A percentile compares a stretch with the other conserved stretches of the same genome.
phyloP scores from a whole-genome alignment of 2,888 invertebrate species.

The Siphlonurus alternatus region DNA sequence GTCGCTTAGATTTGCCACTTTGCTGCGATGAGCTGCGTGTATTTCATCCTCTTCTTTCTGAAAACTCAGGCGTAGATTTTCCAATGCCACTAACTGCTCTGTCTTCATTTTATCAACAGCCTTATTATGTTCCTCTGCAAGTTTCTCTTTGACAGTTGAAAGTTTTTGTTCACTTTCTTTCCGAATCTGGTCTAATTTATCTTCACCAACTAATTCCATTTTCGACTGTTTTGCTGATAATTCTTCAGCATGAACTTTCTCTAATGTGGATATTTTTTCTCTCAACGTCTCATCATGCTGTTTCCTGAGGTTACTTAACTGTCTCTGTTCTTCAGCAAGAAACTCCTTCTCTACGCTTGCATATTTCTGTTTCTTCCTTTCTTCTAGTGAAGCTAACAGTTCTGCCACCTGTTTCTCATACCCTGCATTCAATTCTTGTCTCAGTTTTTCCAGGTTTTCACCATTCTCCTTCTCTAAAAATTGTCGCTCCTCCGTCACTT shows the following conservation, averaged over 20 bases:
- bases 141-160: neutral
- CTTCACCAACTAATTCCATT: neutral
- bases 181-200: neutral
- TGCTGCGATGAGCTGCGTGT: conserved; percentile 19
- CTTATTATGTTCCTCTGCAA: conserved; percentile 6
- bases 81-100: conserved; percentile 1
- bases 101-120: conserved; percentile 6
- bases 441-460: conserved; percentile 28
- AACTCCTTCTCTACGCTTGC: conserved; percentile 3
- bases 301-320: neutral
- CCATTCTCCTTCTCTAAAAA: conserved; percentile 26
- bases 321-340: neutral
- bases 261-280: conserved; percentile 5
- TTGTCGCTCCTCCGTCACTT: conserved; percentile 18
- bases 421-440: conserved; percentile 28
- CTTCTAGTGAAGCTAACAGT: conserved; percentile 1
- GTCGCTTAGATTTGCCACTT: conserved; percentile 42
- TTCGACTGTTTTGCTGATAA: neutral
- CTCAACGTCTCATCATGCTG: conserved; percentile 1
- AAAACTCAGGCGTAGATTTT: conserved; percentile 1
- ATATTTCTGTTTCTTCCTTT: conserved; percentile 2
- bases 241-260: neutral
- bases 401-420: conserved; percentile 5
- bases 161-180: neutral
- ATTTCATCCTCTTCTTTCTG: conserved; percentile 5